Conservation (phyloP, 2,797 vertebrate genomes). For the Microhierax caerulescens region DNA sequence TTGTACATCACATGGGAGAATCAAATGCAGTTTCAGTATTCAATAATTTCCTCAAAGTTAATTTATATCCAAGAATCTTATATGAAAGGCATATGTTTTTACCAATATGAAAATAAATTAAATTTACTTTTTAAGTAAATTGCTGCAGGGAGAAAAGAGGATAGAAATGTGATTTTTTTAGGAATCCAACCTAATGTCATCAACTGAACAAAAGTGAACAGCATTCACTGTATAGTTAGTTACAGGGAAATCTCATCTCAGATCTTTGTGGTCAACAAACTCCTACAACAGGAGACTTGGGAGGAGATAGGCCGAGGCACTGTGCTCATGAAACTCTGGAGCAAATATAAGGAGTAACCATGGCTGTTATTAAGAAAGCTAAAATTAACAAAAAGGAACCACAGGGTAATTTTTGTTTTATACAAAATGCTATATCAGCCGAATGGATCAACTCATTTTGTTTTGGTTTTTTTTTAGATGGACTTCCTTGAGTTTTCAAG, state of each 20-base stretch:
- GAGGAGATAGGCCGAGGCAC: neutral
- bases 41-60: neutral
- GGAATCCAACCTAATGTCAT: neutral
- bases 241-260: neutral
- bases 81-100: neutral
- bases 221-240: neutral
- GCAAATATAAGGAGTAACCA: neutral
- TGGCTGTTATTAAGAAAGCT: neutral
- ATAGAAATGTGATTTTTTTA: neutral
- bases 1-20: neutral
- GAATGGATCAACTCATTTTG: neutral
- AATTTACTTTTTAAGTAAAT: neutral
- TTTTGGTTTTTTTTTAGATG: neutral
- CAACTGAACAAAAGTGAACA: neutral
- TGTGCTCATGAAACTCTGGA: neutral
- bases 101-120: neutral
- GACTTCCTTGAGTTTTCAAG: neutral
- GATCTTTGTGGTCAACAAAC: neutral
- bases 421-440: neutral
- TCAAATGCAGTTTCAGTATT: neutral
- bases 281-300: neutral
- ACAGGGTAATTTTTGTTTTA: neutral
- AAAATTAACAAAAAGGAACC: neutral
- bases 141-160: neutral
- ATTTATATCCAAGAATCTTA: neutral